Conservation (phyloP, 2,888 invertebrate species). For the Drosophila neonasuta region DNA sequence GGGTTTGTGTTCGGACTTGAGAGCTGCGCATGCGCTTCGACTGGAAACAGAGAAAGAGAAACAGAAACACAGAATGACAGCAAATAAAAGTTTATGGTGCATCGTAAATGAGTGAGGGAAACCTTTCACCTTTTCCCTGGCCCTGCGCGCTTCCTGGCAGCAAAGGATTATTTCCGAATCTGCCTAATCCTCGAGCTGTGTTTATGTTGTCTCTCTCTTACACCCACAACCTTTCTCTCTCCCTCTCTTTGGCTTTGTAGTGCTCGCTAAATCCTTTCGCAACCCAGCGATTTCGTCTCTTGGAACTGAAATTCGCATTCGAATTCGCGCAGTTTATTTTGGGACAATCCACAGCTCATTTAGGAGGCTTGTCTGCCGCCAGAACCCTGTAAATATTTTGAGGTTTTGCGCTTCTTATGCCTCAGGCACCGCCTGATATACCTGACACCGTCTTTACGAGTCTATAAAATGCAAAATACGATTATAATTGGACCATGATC, state of each 20-base stretch:
- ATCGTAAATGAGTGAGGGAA: conserved; percentile 52
- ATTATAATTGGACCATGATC: conserved; percentile 56
- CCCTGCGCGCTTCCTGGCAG: conserved; percentile 71
- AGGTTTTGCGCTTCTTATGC: conserved; percentile 73
- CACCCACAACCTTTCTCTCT: conserved; percentile 4
- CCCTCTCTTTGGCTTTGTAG: background rate
- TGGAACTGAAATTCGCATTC: conserved; percentile 41
- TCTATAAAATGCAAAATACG: conserved; percentile 18
- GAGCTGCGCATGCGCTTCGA: conserved; percentile 64
- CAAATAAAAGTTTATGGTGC: conserved; percentile 68
- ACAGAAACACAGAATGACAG: conserved; percentile 59
- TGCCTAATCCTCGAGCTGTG: conserved; percentile 36
- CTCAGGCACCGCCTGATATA: conserved; percentile 46
- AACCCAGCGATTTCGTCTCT: conserved; percentile 35
- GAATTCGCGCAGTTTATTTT: conserved; percentile 29
- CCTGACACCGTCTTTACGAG: background rate
- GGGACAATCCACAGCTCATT: conserved; percentile 36
- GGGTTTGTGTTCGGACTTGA: conserved; percentile 62
- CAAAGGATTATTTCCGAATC: conserved; percentile 78
- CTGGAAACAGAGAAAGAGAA: conserved; percentile 8
- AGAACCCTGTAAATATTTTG: conserved; percentile 69
- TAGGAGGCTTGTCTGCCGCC: conserved; percentile 30
- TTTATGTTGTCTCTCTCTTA: conserved; percentile 33
- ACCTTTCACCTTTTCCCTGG: conserved; percentile 23
- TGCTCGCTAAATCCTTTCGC: conserved; percentile 67